Percentiles rank a stretch among this genome's conserved stretches.
Evolutionary conservation across 2,888 invertebrate genomes (phyloP).

Genomic region (Drosophila paracracens): DNA sequence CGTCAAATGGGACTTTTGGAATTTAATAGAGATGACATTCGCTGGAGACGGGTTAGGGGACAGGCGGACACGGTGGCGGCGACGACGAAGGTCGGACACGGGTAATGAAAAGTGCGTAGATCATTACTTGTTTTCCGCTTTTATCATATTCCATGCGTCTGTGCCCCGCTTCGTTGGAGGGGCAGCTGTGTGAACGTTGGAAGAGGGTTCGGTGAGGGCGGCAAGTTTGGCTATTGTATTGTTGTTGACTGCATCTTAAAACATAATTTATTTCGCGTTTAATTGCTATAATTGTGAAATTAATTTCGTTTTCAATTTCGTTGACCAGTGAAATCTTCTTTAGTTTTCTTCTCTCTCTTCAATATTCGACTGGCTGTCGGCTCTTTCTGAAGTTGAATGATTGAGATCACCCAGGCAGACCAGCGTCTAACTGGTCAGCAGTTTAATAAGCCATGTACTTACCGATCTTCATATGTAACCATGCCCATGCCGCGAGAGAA

Average conservation of each 20-base stretch:
- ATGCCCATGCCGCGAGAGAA: constrained; percentile 3
- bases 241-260: constrained; percentile 60
- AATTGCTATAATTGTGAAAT: constrained; percentile 81
- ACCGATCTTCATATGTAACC: constrained; percentile 10
- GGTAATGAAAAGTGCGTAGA: constrained; percentile 76
- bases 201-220: not conserved
- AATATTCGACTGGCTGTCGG: constrained; percentile 25
- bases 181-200: constrained; percentile 40
- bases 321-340: constrained; percentile 68
- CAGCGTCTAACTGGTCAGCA: constrained; percentile 23
- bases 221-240: constrained; percentile 12
- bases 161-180: constrained; percentile 17
- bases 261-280: constrained; percentile 74
- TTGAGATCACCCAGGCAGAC: constrained; percentile 52
- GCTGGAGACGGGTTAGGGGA: constrained; percentile 2
- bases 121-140: constrained; percentile 64
- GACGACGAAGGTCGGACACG: constrained; percentile 49
- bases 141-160: constrained; percentile 47
- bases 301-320: constrained; percentile 79
- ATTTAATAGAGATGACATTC: constrained; percentile 50
- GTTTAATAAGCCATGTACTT: constrained; percentile 17
- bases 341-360: constrained; percentile 1
- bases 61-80: not conserved
- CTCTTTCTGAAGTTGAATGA: constrained; percentile 48
- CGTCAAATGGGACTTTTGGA: not conserved